Evolutionary conservation across 2,113 vertebrate species (phyloP), one percentile per base, ranked within the genome.

Genomic region (Ibidorhyncha struthersii): DNA sequence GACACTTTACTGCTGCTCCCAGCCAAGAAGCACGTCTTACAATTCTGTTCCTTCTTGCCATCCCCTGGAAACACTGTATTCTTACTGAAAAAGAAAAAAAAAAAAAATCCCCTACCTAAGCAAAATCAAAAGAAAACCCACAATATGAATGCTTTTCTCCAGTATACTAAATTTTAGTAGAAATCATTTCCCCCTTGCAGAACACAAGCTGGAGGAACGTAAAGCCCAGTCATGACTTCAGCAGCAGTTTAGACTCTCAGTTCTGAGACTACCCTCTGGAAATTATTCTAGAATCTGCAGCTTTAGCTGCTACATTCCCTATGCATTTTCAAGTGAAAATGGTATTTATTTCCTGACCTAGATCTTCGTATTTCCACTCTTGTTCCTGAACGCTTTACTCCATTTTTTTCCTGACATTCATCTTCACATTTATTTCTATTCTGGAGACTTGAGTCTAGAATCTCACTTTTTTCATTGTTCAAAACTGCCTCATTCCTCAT

Each of bases 11-110:
- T 36, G 36, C 47, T 69, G 47, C 53, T 82, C 9, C 23, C 41
- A 82, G 29, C 12, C 45, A 67, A 66, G 29, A 27, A 62, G 27
- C 16, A 56, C 0, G 0, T 11, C 47, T 84, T 45, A 71, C 2
- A 59, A 25, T 20, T 30, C 32, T 69, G n/a, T 14, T 84, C 56
- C 29, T 92, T 50, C n/a, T 79, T 12, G 4, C 32, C 43, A 61
- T 82, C 2, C 3, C 27, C 14, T 18, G 59, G 36, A 90, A 78
- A 36, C 19, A 80, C 5, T 26, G 16, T 26, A 69, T n/a, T 76
- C n/a, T 34, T 12, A 20, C 43, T 6, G 43, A 65, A 32, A 40
- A 40, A 26, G 34, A 19, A 41, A 65, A 70, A 14, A 32, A 32
- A 49, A 5, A 2, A 52, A 41, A 47, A 43, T 13, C 6, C 5